Evolutionary conservation across 2,797 vertebrate species (phyloP).

Genomic region (Chiroxiphia lanceolata): DNA sequence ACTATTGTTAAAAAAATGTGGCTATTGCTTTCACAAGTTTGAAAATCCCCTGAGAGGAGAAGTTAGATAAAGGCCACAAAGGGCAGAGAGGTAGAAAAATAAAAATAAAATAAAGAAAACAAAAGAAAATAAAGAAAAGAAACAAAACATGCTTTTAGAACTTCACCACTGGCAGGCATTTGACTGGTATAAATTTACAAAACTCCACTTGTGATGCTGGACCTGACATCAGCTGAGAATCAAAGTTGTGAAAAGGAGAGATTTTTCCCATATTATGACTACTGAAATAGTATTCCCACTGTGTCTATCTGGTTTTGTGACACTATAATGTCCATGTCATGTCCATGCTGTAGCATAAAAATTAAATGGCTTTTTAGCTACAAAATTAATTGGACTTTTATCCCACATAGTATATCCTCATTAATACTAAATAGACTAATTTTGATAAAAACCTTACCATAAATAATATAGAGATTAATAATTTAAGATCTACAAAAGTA

Average conservation of each 20-base stretch:
- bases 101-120: too few relatives aligned
- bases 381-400: not conserved
- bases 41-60: not conserved
- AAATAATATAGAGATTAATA: not conserved
- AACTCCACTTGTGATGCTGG: not conserved
- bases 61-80: not conserved
- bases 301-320: not conserved
- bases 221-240: not conserved
- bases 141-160: not conserved
- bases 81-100: not conserved
- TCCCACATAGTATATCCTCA: not conserved
- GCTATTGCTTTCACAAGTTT: not conserved
- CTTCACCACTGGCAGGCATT: not conserved
- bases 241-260: not conserved
- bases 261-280: not conserved
- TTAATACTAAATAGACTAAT: conserved; percentile 1
- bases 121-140: not conserved
- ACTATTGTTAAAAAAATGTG: not conserved
- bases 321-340: not conserved
- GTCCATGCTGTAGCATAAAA: not conserved
- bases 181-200: not conserved
- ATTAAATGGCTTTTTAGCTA: not conserved
- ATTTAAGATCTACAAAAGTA: not conserved
- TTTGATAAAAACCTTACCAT: not conserved
- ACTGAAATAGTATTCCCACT: not conserved